phyloP scores from a whole-genome alignment of 2,113 vertebrate species.

The Anseranas semipalmata region DNA sequence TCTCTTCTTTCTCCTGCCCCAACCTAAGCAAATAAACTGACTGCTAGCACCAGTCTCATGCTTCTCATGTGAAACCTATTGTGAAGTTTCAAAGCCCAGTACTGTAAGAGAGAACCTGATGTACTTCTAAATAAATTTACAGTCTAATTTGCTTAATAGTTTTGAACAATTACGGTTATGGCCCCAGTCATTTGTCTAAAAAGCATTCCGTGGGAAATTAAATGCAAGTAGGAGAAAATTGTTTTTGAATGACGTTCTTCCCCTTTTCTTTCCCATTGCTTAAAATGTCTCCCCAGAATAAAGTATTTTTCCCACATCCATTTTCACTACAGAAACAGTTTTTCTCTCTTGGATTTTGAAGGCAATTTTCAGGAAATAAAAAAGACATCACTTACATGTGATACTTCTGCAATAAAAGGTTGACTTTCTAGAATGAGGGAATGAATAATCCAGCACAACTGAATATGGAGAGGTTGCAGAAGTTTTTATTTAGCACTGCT shows the following conservation, averaged over 20 bases:
- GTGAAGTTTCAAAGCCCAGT: slow-evolving; percentile 39
- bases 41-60: slow-evolving; percentile 55
- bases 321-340: not conserved
- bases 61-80: slow-evolving; percentile 59
- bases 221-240: not conserved
- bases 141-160: slow-evolving; percentile 34
- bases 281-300: not conserved
- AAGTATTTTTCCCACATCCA: not conserved
- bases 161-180: slow-evolving; percentile 37
- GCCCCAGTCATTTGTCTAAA: not conserved
- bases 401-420: not conserved
- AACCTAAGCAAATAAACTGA: slow-evolving; percentile 56
- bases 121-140: slow-evolving; percentile 56
- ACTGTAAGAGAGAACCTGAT: slow-evolving; percentile 41
- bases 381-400: not conserved
- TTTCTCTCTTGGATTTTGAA: not conserved
- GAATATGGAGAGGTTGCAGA: not conserved
- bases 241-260: not conserved
- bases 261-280: not conserved
- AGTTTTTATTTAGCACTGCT: not conserved
- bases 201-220: slow-evolving; percentile 16
- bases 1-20: slow-evolving; percentile 19
- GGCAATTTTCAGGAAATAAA: not conserved
- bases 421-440: not conserved
- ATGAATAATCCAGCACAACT: not conserved